These are phyloP conservation scores for Geotrypetes seraphini DNA, from an alignment of 2,797 vertebrate genomes.

Conservation along the genomic window DNA sequence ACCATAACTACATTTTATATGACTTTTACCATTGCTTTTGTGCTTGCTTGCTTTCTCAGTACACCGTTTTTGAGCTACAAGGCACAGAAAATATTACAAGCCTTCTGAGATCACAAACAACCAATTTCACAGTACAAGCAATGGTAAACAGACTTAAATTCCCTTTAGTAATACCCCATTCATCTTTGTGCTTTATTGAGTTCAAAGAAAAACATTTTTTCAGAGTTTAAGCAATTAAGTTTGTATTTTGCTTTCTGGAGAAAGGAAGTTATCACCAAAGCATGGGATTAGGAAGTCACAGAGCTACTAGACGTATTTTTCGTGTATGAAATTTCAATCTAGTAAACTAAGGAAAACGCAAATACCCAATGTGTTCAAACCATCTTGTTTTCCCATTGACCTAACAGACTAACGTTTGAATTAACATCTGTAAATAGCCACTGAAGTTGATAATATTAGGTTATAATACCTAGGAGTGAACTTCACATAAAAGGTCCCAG, in stretches of 20 bases:
- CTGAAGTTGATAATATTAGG: too few species aligned
- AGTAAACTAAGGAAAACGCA: slow-evolving; percentile 34
- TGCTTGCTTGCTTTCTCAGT: too few species aligned
- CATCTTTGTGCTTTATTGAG: slow-evolving; percentile 51
- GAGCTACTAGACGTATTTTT: slow-evolving; percentile 30
- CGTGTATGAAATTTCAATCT: slow-evolving; percentile 55
- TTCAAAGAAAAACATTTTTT: slow-evolving; percentile 57
- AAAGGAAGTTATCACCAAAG: slow-evolving; percentile 45
- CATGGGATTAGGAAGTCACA: slow-evolving; percentile 37
- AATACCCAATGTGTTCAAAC: slow-evolving; percentile 19
- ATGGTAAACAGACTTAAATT: slow-evolving; percentile 54
- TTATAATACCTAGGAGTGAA: too few species aligned
- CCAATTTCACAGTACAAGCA: slow-evolving; percentile 56
- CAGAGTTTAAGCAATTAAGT: slow-evolving; percentile 56
- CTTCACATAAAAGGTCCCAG: too few species aligned
- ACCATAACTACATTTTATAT: too few species aligned
- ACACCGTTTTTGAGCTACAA: slow-evolving; percentile 16
- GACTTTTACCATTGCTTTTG: not conserved
- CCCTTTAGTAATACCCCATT: slow-evolving; percentile 56
- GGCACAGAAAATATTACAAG: slow-evolving; percentile 30
- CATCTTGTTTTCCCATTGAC: slow-evolving; percentile 42
- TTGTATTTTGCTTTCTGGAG: slow-evolving; percentile 34
- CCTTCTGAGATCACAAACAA: slow-evolving; percentile 46
- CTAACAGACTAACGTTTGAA: slow-evolving; percentile 30
- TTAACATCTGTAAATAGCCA: too few species aligned